A percentile compares a stretch with the other conserved stretches of the same genome.
phyloP scores from a whole-genome alignment of 2,113 vertebrate species.

The Epinephelus lanceolatus region DNA sequence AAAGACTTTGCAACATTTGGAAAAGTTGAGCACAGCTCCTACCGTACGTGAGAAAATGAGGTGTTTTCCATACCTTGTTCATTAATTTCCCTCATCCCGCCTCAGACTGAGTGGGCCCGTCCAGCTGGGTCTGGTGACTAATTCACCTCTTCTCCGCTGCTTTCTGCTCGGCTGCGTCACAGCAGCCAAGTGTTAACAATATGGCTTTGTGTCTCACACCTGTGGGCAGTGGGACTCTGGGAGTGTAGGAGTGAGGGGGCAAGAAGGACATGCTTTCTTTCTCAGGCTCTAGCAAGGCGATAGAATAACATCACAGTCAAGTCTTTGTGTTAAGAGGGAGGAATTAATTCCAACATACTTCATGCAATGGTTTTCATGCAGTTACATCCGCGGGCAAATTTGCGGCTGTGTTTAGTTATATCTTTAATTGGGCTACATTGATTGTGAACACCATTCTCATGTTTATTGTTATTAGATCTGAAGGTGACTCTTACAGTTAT shows the following conservation, averaged over 20 bases:
- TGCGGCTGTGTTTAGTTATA: neutral
- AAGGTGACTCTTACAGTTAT: conserved; percentile 3
- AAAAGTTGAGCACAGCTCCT: conserved; percentile 43
- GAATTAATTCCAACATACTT: conserved; percentile 42
- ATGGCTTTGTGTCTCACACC: conserved; percentile 70
- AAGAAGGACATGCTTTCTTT: conserved; percentile 36
- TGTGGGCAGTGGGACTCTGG: conserved; percentile 62
- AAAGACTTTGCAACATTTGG: conserved; percentile 40
- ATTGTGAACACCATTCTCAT: neutral
- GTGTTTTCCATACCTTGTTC: conserved; percentile 48
- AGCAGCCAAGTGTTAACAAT: conserved; percentile 64
- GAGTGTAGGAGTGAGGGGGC: conserved; percentile 54
- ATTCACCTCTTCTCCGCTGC: conserved; percentile 41
- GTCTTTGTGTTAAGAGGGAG: conserved; percentile 55
- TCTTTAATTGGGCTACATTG: conserved; percentile 25
- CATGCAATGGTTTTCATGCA: neutral
- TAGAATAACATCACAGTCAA: conserved; percentile 51
- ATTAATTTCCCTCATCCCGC: conserved; percentile 42
- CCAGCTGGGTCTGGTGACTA: conserved; percentile 60
- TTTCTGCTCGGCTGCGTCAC: conserved; percentile 33
- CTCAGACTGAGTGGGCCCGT: conserved; percentile 34
- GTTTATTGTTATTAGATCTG: conserved; percentile 12
- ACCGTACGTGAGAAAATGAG: neutral
- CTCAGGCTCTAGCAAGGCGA: conserved; percentile 17
- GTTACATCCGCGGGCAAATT: conserved; percentile 4